Percentiles rank a stretch among this genome's conserved stretches.
phyloP scores from a whole-genome alignment of 2,888 invertebrate species.

The Dryobotodes eremita region DNA sequence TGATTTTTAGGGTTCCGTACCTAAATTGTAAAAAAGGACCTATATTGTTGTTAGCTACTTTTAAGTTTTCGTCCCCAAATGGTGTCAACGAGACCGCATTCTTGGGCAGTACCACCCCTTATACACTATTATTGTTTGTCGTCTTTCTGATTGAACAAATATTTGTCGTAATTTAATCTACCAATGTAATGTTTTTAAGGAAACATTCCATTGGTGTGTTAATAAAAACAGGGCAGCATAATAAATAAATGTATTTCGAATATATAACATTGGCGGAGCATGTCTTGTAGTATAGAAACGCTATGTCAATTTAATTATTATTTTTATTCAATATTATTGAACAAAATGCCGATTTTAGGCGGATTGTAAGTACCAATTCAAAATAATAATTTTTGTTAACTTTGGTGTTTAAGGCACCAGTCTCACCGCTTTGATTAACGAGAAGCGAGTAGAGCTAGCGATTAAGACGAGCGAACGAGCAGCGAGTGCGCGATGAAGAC shows the following conservation, averaged over 20 bases:
- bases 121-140: conserved; percentile 1
- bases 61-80: neutral
- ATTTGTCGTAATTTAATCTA: conserved; percentile 40
- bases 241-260: conserved; percentile 12
- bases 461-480: neutral
- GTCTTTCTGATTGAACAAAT: conserved; percentile 21
- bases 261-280: neutral
- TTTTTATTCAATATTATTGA: neutral
- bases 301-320: neutral
- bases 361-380: conserved; percentile 71
- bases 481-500: neutral
- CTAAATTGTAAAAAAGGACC: too few relatives aligned
- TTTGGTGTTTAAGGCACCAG: neutral
- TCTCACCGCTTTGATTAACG: neutral
- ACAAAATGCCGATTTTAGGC: conserved; percentile 69
- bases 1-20: too few relatives aligned
- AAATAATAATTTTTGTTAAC: neutral
- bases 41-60: neutral
- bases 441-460: neutral
- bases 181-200: conserved; percentile 14
- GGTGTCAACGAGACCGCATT: too few relatives aligned
- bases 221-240: conserved; percentile 2
- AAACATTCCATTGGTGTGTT: neutral
- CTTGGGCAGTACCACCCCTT: neutral
- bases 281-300: neutral